Evolutionary conservation across 2,113 vertebrate genomes (phyloP).

Genomic region (Montifringilla adamsi): DNA sequence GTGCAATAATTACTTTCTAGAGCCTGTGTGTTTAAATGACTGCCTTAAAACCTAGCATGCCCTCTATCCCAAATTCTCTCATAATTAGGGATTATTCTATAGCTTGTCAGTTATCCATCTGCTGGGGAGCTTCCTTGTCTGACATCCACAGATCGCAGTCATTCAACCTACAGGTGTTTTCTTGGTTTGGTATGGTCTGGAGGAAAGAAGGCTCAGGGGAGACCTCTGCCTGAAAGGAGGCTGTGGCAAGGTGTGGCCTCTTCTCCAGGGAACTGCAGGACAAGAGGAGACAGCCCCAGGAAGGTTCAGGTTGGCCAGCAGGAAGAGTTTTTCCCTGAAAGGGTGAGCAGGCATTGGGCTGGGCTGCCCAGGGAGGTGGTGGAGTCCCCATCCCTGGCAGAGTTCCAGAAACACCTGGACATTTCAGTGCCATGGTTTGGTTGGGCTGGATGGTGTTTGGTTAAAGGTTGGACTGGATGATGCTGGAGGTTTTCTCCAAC

Average conservation of each 20-base stretch:
- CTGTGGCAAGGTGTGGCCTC: not conserved
- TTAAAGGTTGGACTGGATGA: not conserved
- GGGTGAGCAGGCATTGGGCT: not conserved
- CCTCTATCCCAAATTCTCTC: constrained; percentile 25
- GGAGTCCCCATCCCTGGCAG: not conserved
- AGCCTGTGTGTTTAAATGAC: constrained; percentile 29
- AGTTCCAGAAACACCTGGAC: not conserved
- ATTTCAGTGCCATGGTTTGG: not conserved
- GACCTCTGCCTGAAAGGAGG: not conserved
- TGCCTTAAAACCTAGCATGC: constrained; percentile 32
- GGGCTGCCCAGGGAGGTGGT: not conserved
- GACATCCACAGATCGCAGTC: not conserved
- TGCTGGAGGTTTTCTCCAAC: not conserved
- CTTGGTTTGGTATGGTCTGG: not conserved
- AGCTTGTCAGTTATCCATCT: too few species aligned
- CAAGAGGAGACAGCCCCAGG: not conserved
- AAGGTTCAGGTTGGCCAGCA: not conserved
- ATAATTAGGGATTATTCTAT: constrained; percentile 46
- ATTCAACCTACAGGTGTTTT: not conserved
- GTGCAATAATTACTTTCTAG: constrained; percentile 55
- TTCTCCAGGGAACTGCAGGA: not conserved
- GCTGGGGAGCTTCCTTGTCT: not conserved
- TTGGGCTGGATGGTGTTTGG: not conserved
- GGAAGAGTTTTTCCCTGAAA: not conserved
- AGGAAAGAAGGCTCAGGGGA: not conserved